Percentiles rank a stretch among this genome's conserved stretches.
Conservation (phyloP, 2,888 invertebrate species). For the Drosophila rubida region DNA sequence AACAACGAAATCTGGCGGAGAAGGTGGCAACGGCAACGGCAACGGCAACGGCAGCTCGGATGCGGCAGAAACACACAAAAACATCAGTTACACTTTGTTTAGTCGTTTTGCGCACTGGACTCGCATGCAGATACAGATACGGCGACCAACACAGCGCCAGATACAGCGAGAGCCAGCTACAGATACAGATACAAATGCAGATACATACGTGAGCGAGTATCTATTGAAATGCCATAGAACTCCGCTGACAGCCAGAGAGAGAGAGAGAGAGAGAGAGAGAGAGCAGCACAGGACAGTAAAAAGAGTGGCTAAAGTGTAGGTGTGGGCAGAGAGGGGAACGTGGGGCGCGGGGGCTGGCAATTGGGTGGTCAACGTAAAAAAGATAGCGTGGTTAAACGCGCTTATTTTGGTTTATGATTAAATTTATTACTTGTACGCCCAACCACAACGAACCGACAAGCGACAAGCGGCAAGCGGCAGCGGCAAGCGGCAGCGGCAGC, state of each 20-base stretch:
- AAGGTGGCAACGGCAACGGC: constrained; percentile 33
- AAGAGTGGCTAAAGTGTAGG: not conserved
- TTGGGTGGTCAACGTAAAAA: constrained; percentile 59
- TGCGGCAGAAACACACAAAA: constrained; percentile 70
- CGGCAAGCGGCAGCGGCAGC: not conserved
- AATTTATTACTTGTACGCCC: constrained; percentile 77
- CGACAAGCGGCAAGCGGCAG: constrained; percentile 1
- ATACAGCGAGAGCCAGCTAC: constrained; percentile 2
- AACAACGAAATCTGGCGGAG: constrained; percentile 73
- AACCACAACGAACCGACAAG: constrained; percentile 56
- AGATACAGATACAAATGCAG: constrained; percentile 1
- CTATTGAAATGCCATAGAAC: constrained; percentile 51
- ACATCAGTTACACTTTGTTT: constrained; percentile 78
- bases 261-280: constrained; percentile 4
- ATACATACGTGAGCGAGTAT: constrained; percentile 44
- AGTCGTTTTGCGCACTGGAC: constrained; percentile 57
- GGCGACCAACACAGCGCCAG: constrained; percentile 5
- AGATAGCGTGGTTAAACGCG: constrained; percentile 80
- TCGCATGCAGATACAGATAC: constrained; percentile 22
- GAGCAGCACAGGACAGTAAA: not conserved
- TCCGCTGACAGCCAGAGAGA: not conserved
- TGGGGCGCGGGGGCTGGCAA: not conserved
- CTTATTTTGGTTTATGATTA: constrained; percentile 80
- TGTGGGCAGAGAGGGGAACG: too few species aligned
- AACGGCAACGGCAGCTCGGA: constrained; percentile 40